phyloP scores from a whole-genome alignment of 2,797 vertebrate genomes.

The Lacerta bilineata region DNA sequence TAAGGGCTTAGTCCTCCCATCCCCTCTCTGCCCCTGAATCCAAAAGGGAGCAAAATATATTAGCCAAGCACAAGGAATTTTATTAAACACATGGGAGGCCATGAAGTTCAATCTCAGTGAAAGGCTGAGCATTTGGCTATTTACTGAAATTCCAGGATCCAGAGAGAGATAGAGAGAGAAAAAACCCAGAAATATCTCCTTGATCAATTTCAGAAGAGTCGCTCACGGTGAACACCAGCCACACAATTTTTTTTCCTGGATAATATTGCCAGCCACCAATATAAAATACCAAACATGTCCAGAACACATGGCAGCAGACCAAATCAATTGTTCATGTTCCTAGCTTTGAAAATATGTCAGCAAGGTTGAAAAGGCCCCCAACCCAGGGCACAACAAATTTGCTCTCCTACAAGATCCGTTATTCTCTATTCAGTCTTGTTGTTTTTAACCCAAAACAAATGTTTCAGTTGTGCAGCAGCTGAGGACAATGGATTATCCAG shows the following conservation, averaged over 20 bases:
- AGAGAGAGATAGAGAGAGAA: background rate
- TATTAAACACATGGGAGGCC: slow-evolving; percentile 26
- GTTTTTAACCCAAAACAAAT: fast-evolving
- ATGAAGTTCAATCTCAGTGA: slow-evolving; percentile 17
- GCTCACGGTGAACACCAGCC: background rate
- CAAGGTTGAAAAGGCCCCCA: background rate
- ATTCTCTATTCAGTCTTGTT: background rate
- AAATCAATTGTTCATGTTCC: background rate
- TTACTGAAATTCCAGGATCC: slow-evolving; percentile 7
- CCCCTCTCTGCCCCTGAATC: background rate
- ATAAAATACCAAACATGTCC: background rate
- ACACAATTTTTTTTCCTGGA: background rate
- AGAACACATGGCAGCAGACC: background rate
- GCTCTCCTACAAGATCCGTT: fast-evolving
- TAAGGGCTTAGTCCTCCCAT: slow-evolving; percentile 8
- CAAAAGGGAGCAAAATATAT: slow-evolving; percentile 54
- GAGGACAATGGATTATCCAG: background rate
- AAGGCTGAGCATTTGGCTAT: background rate
- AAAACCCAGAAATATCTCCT: background rate
- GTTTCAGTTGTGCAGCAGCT: fast-evolving
- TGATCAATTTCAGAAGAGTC: background rate
- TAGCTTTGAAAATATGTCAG: background rate
- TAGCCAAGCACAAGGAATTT: slow-evolving; percentile 32
- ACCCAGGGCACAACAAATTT: background rate
- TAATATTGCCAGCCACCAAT: background rate